Percentiles rank a stretch among this genome's conserved stretches.
Evolutionary conservation across 2,888 invertebrate species (phyloP).

Genomic region (Tortricodes alternella): DNA sequence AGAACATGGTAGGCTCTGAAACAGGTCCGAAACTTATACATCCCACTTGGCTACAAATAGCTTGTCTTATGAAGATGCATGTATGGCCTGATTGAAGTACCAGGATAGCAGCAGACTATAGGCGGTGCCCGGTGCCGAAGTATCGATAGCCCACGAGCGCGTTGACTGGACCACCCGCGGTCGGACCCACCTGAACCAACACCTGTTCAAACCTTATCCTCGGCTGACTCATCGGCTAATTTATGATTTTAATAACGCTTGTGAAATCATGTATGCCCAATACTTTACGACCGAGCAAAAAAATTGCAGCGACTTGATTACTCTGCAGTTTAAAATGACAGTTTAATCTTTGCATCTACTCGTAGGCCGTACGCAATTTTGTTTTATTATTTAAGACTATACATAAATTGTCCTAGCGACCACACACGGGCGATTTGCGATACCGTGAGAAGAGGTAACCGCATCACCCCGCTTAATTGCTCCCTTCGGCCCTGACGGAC

Average conservation of each 20-base stretch:
- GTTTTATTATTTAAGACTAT: slow-evolving; percentile 8
- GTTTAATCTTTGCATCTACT: slow-evolving; percentile 11
- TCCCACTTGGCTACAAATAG: not conserved
- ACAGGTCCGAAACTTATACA: not conserved
- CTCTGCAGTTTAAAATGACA: not conserved
- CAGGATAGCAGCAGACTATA: not conserved
- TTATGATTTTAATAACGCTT: slow-evolving; percentile 22
- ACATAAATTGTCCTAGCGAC: not conserved
- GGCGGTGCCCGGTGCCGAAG: not conserved
- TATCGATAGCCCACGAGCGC: not conserved
- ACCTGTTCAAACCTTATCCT: slow-evolving; percentile 6
- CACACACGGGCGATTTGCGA: slow-evolving; percentile 10
- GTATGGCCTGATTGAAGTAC: not conserved
- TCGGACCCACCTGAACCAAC: not conserved
- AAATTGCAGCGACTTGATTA: not conserved
- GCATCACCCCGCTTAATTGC: too few relatives aligned
- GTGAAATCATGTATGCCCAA: not conserved
- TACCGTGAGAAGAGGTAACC: too few relatives aligned
- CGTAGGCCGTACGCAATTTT: slow-evolving; percentile 3
- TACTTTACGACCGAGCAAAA: too few relatives aligned
- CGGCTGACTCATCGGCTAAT: slow-evolving; percentile 23
- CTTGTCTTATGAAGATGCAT: not conserved
- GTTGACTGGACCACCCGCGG: slow-evolving; percentile 20
- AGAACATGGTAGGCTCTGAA: slow-evolving; percentile 2
- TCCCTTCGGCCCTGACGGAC: too few relatives aligned